Evolutionary conservation across 2,797 vertebrate species (phyloP), one percentile per base, ranked within the genome.

Genomic region (Falco peregrinus): DNA sequence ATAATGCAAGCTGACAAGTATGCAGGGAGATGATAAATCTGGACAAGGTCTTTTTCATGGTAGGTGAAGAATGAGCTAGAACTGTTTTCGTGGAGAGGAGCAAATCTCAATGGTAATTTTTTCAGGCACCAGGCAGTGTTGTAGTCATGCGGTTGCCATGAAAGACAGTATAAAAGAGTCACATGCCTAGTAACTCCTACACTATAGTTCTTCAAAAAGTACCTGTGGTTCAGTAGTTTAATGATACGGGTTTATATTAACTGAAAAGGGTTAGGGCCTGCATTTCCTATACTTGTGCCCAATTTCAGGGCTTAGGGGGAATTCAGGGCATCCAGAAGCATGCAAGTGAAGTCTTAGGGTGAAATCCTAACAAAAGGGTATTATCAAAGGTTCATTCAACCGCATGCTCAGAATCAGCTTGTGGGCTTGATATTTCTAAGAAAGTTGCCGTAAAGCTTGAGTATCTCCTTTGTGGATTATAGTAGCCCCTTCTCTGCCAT

Each of bases 1-100:
- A 43, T 96, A 94, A 74, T 79, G 78, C 48, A 81, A 79, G 5
- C 57, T 87, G 75, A 95, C 95, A 95, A 86, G 84, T 90, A 69
- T 14, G 3, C 43, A 74, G 60, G 47, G 56, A 88, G 48, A 75
- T 92, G 87, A 91, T 87, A 81, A 89, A 89, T 90, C 95, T 95
- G 51, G 53, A 92, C 74, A 93, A 90, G 64, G 51, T 94, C 83
- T 94, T 90, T 96, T 93, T 88, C 53, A 13, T 31, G 10, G 69
- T 84, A 89, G 68, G 71, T 89, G 89, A 96, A 89, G 67, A 94
- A 92, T 89, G 84, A 86, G 50, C 83, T 57, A 61, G 78, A 85
- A 53, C 54, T 56, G 39, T 16, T 91, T 91, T 81, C 4, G 2
- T 74, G 71, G 50, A 87, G 68, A 89, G 69, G 73, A 94, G 59